phyloP scores from a whole-genome alignment of 2,888 invertebrate species.

The Thecocarcelia acutangulata region DNA sequence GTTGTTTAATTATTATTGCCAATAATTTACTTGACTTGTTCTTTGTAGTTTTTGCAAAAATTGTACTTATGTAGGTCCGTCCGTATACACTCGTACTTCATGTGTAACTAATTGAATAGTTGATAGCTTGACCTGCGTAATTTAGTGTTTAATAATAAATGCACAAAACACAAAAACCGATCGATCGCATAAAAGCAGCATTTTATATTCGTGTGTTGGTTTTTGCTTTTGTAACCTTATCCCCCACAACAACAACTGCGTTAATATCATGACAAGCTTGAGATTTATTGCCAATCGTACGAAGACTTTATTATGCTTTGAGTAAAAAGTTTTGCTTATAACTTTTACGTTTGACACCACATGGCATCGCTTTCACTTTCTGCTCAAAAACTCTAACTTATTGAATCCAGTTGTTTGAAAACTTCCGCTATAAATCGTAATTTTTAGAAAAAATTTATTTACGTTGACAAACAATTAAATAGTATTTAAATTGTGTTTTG shows the following conservation, averaged over 20 bases:
- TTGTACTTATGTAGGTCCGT: too few relatives aligned
- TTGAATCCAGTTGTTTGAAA: too few relatives aligned
- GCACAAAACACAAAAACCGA: neutral
- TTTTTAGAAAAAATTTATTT: too few relatives aligned
- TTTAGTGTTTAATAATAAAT: neutral
- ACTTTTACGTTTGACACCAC: too few relatives aligned
- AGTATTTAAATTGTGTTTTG: too few relatives aligned
- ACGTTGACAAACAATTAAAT: too few relatives aligned
- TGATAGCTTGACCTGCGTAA: slow-evolving; percentile 32
- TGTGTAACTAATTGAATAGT: neutral
- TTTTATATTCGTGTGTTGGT: neutral
- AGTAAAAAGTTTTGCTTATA: too few relatives aligned
- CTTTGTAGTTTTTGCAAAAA: neutral
- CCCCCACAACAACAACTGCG: neutral
- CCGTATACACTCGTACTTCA: too few relatives aligned
- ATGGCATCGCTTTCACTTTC: too few relatives aligned
- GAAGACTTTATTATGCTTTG: too few relatives aligned
- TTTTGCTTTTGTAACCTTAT: neutral
- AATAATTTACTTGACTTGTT: neutral
- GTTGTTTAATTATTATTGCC: neutral
- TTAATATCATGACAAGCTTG: neutral
- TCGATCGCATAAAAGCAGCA: neutral
- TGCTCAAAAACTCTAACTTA: too few relatives aligned
- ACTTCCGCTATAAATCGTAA: too few relatives aligned
- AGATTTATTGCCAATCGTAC: neutral